These are phyloP conservation scores for Varanus komodoensis DNA, from an alignment of 2,113 vertebrate genomes.

Conservation along the genomic window DNA sequence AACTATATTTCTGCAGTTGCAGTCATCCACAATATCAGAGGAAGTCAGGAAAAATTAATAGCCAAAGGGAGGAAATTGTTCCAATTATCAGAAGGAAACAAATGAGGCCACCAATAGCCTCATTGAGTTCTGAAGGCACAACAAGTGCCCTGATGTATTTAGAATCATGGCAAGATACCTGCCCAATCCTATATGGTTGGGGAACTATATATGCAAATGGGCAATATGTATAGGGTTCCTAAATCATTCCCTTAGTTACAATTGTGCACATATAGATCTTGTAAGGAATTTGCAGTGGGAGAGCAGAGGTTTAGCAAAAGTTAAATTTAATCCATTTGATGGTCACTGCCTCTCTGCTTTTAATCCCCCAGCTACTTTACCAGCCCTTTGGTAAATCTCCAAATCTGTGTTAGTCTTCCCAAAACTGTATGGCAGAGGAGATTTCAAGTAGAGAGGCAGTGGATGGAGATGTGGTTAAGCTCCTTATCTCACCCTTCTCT, in stretches of 20 bases:
- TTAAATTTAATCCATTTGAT: not conserved
- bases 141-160: not conserved
- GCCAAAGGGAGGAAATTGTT: not conserved
- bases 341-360: no score
- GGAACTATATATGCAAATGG: not conserved
- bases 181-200: not conserved
- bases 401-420: not conserved
- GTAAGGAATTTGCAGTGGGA: not conserved
- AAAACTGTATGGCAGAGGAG: not conserved
- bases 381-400: not conserved
- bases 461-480: no score
- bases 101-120: not conserved
- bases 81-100: not conserved
- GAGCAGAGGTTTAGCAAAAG: not conserved
- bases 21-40: not conserved
- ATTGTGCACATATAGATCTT: not conserved
- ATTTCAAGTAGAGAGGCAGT: not conserved
- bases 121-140: not conserved
- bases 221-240: not conserved
- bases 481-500: not conserved
- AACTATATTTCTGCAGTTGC: not conserved
- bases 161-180: not conserved
- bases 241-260: no score
- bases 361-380: not conserved
- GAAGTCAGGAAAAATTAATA: not conserved